Evolutionary conservation across 30 jellyfish, hydroid and myxozoan genomes (phyloP).

Genomic region (Rhopilema esculentum): DNA sequence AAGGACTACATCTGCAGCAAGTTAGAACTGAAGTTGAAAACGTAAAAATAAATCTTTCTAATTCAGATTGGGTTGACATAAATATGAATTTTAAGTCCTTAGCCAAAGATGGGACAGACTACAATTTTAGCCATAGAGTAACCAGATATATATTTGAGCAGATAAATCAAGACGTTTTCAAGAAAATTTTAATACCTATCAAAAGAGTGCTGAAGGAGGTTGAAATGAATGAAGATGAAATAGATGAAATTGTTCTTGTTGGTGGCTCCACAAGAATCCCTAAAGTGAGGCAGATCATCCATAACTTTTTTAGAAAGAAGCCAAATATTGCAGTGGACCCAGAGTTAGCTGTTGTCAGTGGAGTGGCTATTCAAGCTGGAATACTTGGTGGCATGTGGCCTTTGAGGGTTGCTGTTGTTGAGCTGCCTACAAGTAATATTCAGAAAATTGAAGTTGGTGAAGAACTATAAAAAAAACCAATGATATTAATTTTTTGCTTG

Average conservation of each 20-base stretch:
- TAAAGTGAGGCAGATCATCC: slow-evolving; percentile 78
- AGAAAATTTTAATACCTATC: slow-evolving; percentile 73
- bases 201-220: slow-evolving; percentile 83
- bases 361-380: slow-evolving; percentile 96
- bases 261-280: slow-evolving; percentile 98
- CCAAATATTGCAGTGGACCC: slow-evolving; percentile 93
- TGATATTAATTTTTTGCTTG: background rate
- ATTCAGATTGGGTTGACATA: slow-evolving; percentile 9
- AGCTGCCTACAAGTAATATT: slow-evolving; percentile 71
- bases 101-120: slow-evolving; percentile 22
- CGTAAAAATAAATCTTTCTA: slow-evolving; percentile 58
- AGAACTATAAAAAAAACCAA: slow-evolving; percentile 4
- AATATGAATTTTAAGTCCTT: slow-evolving; percentile 43
- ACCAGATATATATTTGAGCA: slow-evolving; percentile 68
- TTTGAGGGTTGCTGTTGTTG: slow-evolving; percentile 90
- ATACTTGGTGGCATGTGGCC: slow-evolving; percentile 94
- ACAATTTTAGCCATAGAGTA: slow-evolving; percentile 20
- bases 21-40: slow-evolving; percentile 76
- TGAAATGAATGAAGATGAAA: slow-evolving; percentile 56
- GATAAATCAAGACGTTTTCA: slow-evolving; percentile 57
- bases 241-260: slow-evolving; percentile 91
- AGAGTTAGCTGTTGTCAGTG: slow-evolving; percentile 90
- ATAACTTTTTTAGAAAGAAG: slow-evolving; percentile 66
- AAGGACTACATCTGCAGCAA: slow-evolving; percentile 60
- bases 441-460: slow-evolving; percentile 74